Evolutionary conservation across 2,888 invertebrate genomes (phyloP).

Genomic region (Agonopterix subpropinquella): DNA sequence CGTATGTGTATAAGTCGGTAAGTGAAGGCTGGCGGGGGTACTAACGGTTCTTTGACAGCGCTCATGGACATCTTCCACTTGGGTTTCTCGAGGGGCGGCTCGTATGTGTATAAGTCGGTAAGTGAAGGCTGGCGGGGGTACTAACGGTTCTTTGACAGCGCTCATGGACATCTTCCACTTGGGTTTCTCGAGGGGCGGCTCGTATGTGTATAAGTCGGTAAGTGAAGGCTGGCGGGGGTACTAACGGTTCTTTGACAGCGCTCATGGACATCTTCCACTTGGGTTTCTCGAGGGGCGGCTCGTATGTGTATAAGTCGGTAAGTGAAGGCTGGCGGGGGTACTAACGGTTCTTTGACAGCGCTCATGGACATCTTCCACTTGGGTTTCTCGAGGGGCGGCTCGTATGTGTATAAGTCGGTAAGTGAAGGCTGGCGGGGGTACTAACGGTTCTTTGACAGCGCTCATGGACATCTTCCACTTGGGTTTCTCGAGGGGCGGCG

Average conservation of each 20-base stretch:
- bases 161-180: conserved; percentile 85
- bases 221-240: conserved; percentile 7
- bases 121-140: conserved; percentile 7
- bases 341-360: conserved; percentile 71
- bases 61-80: conserved; percentile 85
- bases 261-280: conserved; percentile 85
- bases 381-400: conserved; percentile 67
- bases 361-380: conserved; percentile 85
- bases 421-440: conserved; percentile 44
- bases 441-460: conserved; percentile 71
- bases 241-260: conserved; percentile 71
- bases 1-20: not conserved
- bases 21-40: conserved; percentile 7
- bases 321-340: conserved; percentile 7
- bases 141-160: conserved; percentile 71
- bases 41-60: conserved; percentile 71
- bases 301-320: not conserved
- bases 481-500: conserved; percentile 69
- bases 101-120: not conserved
- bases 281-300: conserved; percentile 67
- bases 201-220: not conserved
- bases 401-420: not conserved
- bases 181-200: conserved; percentile 67
- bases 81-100: conserved; percentile 67
- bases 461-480: conserved; percentile 85